phyloP scores from a whole-genome alignment of 1,140 invertebrate species.

The Drosophila suzukii region DNA sequence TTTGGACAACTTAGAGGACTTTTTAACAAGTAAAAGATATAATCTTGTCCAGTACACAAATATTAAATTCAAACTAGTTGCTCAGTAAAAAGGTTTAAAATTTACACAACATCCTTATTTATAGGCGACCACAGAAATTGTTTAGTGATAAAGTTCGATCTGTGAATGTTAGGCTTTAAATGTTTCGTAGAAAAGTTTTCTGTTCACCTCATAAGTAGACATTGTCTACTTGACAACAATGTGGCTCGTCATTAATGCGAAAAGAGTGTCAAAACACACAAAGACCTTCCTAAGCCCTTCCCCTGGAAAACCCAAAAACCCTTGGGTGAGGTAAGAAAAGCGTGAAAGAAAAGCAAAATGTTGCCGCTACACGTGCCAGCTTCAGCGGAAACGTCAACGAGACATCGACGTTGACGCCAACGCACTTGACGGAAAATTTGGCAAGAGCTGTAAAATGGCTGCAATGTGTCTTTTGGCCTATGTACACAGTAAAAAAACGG shows the following conservation, averaged over 20 bases:
- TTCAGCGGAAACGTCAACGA: conserved; percentile 32
- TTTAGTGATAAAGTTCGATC: not conserved
- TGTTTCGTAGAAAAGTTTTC: not conserved
- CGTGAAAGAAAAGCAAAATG: conserved; percentile 28
- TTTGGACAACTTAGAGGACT: not conserved
- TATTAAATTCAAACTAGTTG: not conserved
- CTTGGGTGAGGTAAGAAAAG: conserved; percentile 1
- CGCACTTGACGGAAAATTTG: conserved; percentile 46
- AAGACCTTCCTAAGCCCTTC: conserved; percentile 17
- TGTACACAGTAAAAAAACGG: not conserved
- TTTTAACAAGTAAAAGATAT: not conserved
- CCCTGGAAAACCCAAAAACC: not conserved
- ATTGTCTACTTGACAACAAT: conserved; percentile 1
- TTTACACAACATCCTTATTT: not conserved
- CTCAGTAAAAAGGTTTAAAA: not conserved
- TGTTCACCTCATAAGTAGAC: not conserved
- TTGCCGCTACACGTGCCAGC: conserved; percentile 50
- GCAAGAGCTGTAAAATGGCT: conserved; percentile 36
- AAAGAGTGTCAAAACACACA: conserved; percentile 49
- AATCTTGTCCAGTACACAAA: not conserved
- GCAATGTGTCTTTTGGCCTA: conserved; percentile 23
- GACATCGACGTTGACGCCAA: conserved; percentile 23
- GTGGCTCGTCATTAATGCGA: conserved; percentile 30
- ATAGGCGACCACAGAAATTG: not conserved
- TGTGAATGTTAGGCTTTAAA: not conserved